phyloP scores from a whole-genome alignment of 1,140 invertebrate species.

The Sminthurides bifidus region DNA sequence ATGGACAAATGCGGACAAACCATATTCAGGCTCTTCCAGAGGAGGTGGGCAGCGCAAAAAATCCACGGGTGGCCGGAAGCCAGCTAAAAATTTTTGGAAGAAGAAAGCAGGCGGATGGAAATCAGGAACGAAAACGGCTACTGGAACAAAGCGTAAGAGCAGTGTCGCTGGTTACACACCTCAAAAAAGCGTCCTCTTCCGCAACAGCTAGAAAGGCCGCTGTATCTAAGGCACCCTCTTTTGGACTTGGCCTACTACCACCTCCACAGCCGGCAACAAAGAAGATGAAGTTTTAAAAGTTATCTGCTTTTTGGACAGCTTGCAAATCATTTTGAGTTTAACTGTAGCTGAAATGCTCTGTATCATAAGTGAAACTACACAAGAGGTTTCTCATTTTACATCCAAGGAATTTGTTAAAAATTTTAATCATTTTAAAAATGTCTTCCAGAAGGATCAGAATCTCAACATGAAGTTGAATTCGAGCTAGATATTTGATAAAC shows the following conservation, averaged over 20 bases:
- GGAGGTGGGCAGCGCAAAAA: neutral
- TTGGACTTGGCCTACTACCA: neutral
- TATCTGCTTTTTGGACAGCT: too few relatives aligned
- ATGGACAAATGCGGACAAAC: neutral
- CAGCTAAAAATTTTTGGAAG: slow-evolving; percentile 8
- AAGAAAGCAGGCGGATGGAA: slow-evolving; percentile 5
- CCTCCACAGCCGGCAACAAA: neutral
- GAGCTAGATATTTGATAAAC: too few relatives aligned
- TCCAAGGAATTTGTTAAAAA: too few relatives aligned
- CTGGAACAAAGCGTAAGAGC: neutral
- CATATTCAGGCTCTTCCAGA: neutral
- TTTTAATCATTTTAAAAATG: too few relatives aligned
- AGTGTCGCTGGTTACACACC: neutral
- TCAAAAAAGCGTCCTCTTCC: neutral
- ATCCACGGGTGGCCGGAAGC: slow-evolving; percentile 3
- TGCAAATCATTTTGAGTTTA: too few relatives aligned
- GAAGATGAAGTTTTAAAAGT: neutral
- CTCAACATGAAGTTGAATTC: too few relatives aligned
- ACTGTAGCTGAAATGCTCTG: too few relatives aligned
- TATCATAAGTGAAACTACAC: too few relatives aligned
- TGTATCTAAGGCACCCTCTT: neutral
- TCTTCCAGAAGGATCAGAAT: too few relatives aligned
- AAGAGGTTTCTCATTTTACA: too few relatives aligned
- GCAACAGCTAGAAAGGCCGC: neutral
- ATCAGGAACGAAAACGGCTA: slow-evolving; percentile 1